Percentiles rank a stretch among this genome's conserved stretches.
phyloP scores from a whole-genome alignment of 2,113 vertebrate genomes.

The Pelecanoides urinatrix region DNA sequence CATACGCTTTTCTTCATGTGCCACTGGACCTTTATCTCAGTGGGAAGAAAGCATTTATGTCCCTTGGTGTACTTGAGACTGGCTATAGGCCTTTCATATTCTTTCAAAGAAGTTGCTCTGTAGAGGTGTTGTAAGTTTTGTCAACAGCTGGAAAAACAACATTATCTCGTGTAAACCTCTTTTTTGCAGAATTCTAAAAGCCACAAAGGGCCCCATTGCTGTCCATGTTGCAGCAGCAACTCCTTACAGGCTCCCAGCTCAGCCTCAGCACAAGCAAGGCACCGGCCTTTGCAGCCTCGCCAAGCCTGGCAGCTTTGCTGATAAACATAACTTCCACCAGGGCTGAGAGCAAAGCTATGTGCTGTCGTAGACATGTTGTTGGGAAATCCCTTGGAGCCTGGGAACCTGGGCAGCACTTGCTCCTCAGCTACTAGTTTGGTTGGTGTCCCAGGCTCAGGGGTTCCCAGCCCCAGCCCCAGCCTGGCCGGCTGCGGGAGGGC shows the following conservation, averaged over 20 bases:
- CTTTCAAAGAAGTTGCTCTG: neutral
- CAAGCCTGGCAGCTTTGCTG: neutral
- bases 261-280: neutral
- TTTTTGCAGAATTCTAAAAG: neutral
- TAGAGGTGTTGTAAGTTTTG: neutral
- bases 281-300: neutral
- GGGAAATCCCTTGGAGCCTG: neutral
- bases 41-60: neutral
- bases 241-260: neutral
- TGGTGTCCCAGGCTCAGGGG: fast-evolving
- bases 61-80: neutral
- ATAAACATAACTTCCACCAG: neutral
- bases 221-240: neutral
- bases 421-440: neutral
- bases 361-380: neutral
- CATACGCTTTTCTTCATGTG: neutral
- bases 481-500: neutral
- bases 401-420: neutral
- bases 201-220: neutral
- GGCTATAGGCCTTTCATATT: neutral
- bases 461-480: neutral
- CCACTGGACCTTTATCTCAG: neutral
- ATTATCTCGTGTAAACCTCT: neutral
- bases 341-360: neutral
- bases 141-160: neutral